A percentile compares a stretch with the other conserved stretches of the same genome.
phyloP scores from a whole-genome alignment of 1,140 invertebrate species.

The Lepidurus couesii region DNA sequence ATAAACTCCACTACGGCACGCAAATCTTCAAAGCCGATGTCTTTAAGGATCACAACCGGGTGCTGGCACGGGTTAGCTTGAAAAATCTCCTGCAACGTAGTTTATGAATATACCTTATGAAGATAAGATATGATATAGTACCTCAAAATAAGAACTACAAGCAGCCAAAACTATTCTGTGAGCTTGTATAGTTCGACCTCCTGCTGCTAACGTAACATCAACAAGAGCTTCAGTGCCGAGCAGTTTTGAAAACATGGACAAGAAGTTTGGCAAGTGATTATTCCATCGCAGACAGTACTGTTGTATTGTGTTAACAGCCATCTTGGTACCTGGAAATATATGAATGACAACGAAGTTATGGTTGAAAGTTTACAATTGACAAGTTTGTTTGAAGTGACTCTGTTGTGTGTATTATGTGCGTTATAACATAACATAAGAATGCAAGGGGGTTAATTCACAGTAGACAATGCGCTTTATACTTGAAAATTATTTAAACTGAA shows the following conservation, averaged over 20 bases:
- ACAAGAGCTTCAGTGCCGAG: constrained; percentile 73
- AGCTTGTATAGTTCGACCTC: constrained; percentile 73
- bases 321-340: not conserved
- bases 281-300: constrained; percentile 84
- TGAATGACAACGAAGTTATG: not conserved
- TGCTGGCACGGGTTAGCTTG: constrained; percentile 79
- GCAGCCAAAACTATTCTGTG: constrained; percentile 81
- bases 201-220: constrained; percentile 78
- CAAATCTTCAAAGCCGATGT: constrained; percentile 76
- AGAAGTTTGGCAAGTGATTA: constrained; percentile 82
- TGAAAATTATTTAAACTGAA: too few relatives aligned
- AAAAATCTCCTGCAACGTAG: constrained; percentile 59
- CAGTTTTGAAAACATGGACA: constrained; percentile 72
- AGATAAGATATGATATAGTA: constrained; percentile 41
- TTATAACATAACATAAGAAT: too few relatives aligned
- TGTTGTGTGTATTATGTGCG: too few relatives aligned
- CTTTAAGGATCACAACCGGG: constrained; percentile 83
- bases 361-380: not conserved
- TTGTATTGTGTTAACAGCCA: constrained; percentile 45
- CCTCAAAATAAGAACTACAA: constrained; percentile 80
- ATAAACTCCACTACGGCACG: constrained; percentile 86
- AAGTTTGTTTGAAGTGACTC: not conserved
- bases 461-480: too few relatives aligned
- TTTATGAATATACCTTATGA: constrained; percentile 35
- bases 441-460: too few relatives aligned